A percentile compares a stretch with the other conserved stretches of the same genome.
Conservation (phyloP, 2,797 vertebrate species). For the Cetoscarus ocellatus region DNA sequence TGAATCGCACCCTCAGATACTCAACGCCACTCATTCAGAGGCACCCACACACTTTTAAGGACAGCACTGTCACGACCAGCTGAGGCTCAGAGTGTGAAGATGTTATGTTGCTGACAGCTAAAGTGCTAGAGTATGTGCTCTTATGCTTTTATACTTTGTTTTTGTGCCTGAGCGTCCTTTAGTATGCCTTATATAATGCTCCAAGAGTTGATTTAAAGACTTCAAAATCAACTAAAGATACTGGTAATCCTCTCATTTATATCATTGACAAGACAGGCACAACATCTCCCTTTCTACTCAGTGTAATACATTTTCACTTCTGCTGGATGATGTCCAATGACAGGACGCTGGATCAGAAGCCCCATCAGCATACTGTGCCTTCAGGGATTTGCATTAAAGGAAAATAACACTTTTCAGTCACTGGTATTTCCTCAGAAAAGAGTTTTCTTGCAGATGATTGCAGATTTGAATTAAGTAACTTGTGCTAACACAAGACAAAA, state of each 20-base stretch:
- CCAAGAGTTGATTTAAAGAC: background rate
- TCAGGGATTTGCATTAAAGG: slow-evolving; percentile 11
- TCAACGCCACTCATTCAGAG: slow-evolving; percentile 12
- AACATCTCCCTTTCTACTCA: slow-evolving; percentile 22
- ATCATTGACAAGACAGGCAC: background rate
- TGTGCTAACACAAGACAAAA: too few relatives aligned
- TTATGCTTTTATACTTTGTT: slow-evolving; percentile 6
- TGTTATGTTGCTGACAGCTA: slow-evolving; percentile 15
- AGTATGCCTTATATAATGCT: background rate
- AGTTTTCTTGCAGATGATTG: too few relatives aligned
- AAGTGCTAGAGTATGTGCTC: slow-evolving; percentile 9
- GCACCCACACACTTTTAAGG: slow-evolving; percentile 20
- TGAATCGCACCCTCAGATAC: slow-evolving; percentile 19
- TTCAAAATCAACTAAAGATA: slow-evolving; percentile 13
- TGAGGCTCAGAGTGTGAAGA: slow-evolving; percentile 25
- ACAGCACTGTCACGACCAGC: slow-evolving; percentile 28
- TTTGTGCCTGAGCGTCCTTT: slow-evolving; percentile 7
- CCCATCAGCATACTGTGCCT: slow-evolving; percentile 32
- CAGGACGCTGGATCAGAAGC: slow-evolving; percentile 14
- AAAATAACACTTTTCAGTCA: slow-evolving; percentile 1
- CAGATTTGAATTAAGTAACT: too few relatives aligned
- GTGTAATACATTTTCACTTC: slow-evolving; percentile 27
- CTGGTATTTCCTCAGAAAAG: too few relatives aligned
- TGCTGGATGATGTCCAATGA: slow-evolving; percentile 29
- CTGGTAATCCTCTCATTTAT: background rate